Evolutionary conservation across 2,113 vertebrate genomes (phyloP).

Genomic region (Daubentonia madagascariensis): DNA sequence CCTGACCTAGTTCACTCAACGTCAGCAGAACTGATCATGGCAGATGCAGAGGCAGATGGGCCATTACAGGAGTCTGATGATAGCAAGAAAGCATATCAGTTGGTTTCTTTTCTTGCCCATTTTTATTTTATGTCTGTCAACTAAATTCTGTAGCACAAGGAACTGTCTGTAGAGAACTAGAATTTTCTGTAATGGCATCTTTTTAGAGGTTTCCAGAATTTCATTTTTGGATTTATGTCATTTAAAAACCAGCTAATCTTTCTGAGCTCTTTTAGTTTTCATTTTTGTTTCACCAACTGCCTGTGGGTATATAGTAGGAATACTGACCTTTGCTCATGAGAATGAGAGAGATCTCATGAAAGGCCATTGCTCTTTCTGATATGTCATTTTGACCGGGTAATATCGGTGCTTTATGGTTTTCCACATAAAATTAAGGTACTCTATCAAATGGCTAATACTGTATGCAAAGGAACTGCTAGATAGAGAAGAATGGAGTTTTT

Average conservation of each 20-base stretch:
- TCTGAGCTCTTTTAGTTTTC: neutral
- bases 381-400: neutral
- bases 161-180: neutral
- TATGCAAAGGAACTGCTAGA: neutral
- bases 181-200: neutral
- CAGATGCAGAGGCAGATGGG: neutral
- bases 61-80: neutral
- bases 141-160: neutral
- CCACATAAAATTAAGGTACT: neutral
- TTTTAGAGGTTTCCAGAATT: neutral
- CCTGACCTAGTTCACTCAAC: neutral
- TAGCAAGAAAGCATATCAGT: neutral
- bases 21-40: neutral
- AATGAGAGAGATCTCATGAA: neutral
- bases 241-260: neutral
- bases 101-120: neutral
- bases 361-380: neutral
- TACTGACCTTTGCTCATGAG: neutral
- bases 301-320: neutral
- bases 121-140: neutral
- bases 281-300: neutral
- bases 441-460: neutral
- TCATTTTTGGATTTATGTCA: neutral
- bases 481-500: neutral
- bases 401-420: neutral